Base-by-base conservation (phyloP, 2,797 vertebrate species). In the Protonibea diacanthus region DNA sequence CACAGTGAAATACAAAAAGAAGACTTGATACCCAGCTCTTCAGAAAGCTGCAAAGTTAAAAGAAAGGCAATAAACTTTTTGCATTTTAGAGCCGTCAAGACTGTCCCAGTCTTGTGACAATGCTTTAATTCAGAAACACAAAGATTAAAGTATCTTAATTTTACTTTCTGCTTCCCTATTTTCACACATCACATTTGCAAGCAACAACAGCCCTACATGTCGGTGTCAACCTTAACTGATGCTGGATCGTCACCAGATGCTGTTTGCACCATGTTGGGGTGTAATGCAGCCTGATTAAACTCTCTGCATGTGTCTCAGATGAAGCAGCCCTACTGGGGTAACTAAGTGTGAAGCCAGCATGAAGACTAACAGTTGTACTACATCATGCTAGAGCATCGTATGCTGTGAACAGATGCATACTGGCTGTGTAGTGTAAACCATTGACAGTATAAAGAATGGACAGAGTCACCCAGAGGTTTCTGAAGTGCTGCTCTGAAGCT, bases 11-110 rank as follows among this genome's bases (percentile, higher is more conserved):
- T 45, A 76, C 38, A 76, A 79, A 71, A 53, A 53, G n/a, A 62
- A 68, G 61, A 74, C 47, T n/a, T 52, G 81, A 76, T 45, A 74
- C 71, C 33, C 40, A 73, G 60, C 23, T 74, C 51, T 52, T 75
- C n/a, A 13, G 61, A 80, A 42, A 49, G 62, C 23, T 75, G 10
- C 20, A 38, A 17, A 23, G 48, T 11, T 44, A 21, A 29, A 61
- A 53, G 27, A 8, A n/a, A 52, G 47, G 47, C 48, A 49, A 21
- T 38, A 53, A 27, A 67, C 72, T 49, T 71, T 70, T 17, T 52
- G 18, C 12, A 61, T 59, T 27, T 58, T 20, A 20, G 33, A 76
- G 29, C 14, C 8, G 4, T 55, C 23, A 55, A 48, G 14, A 42
- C 1, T 49, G 2, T 2, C 12, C 33, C 0, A n/a, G n/a, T 8